A percentile compares a stretch with the other conserved stretches of the same genome.
phyloP scores from a whole-genome alignment of 2,113 vertebrate species.

The Elgaria multicarinata region DNA sequence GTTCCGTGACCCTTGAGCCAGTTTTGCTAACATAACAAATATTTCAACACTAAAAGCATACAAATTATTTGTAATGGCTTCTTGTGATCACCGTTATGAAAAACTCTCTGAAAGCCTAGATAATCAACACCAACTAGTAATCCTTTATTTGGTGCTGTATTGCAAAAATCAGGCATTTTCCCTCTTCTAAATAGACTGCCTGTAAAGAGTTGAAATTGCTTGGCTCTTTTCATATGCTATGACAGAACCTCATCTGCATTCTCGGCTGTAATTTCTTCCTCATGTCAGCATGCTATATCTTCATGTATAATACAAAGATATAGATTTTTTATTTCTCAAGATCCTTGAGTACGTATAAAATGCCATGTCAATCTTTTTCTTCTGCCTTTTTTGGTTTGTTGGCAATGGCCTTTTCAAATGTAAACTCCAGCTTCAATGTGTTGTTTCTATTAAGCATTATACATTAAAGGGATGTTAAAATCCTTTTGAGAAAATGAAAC shows the following conservation, averaged over 20 bases:
- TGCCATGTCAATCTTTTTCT: conserved; percentile 62
- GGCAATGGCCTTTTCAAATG: conserved; percentile 62
- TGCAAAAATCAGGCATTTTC: conserved; percentile 18
- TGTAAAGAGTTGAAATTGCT: conserved; percentile 41
- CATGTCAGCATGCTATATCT: conserved; percentile 30
- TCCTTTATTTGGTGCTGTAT: not conserved
- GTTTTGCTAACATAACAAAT: conserved; percentile 12
- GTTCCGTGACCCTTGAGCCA: not conserved
- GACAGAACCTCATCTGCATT: conserved; percentile 49
- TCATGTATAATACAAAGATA: conserved; percentile 54
- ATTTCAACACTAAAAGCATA: conserved; percentile 18
- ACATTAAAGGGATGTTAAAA: conserved; percentile 15
- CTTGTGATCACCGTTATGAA: not conserved
- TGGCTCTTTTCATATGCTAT: conserved; percentile 46
- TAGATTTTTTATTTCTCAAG: conserved; percentile 40
- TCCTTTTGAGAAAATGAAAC: not conserved
- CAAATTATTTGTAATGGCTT: conserved; percentile 17
- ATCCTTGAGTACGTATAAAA: conserved; percentile 55
- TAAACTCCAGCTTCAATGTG: conserved; percentile 38
- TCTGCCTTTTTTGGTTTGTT: conserved; percentile 49
- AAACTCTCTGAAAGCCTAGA: not conserved
- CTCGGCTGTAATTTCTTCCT: conserved; percentile 42
- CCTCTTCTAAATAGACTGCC: conserved; percentile 27
- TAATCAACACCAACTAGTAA: not conserved
- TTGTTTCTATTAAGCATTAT: conserved; percentile 58